phyloP scores from a whole-genome alignment of 2,797 vertebrate species.

The Peromyscus eremicus region DNA sequence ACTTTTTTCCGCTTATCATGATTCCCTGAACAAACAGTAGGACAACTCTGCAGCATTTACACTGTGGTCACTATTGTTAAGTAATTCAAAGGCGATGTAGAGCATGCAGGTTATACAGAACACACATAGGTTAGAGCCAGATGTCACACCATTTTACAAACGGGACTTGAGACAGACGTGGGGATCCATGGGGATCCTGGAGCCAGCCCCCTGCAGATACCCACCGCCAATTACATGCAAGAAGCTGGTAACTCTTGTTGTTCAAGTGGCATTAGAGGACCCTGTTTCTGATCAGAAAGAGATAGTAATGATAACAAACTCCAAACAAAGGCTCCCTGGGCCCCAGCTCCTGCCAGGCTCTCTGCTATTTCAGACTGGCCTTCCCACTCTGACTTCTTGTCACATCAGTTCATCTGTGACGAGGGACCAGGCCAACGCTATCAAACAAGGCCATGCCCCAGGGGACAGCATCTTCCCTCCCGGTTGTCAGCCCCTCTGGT shows the following conservation, averaged over 20 bases:
- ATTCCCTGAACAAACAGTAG: neutral
- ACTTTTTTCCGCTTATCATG: neutral
- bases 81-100: neutral
- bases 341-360: neutral
- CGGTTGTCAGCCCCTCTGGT: neutral
- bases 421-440: neutral
- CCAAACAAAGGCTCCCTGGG: neutral
- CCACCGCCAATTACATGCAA: too few relatives aligned
- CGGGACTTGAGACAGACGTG: neutral
- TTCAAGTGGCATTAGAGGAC: neutral
- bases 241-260: too few relatives aligned
- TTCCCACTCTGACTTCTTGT: constrained; percentile 1
- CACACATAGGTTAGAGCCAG: neutral
- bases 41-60: neutral
- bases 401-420: constrained; percentile 2
- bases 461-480: constrained; percentile 6
- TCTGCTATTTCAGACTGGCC: neutral
- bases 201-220: neutral
- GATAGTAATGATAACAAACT: neutral
- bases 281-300: neutral
- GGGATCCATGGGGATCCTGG: neutral
- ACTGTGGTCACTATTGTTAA: neutral
- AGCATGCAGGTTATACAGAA: neutral
- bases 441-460: neutral
- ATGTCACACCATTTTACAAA: neutral